These are phyloP conservation scores for Bos javanicus DNA, from an alignment of 2,113 vertebrate genomes.

Conservation along the genomic window DNA sequence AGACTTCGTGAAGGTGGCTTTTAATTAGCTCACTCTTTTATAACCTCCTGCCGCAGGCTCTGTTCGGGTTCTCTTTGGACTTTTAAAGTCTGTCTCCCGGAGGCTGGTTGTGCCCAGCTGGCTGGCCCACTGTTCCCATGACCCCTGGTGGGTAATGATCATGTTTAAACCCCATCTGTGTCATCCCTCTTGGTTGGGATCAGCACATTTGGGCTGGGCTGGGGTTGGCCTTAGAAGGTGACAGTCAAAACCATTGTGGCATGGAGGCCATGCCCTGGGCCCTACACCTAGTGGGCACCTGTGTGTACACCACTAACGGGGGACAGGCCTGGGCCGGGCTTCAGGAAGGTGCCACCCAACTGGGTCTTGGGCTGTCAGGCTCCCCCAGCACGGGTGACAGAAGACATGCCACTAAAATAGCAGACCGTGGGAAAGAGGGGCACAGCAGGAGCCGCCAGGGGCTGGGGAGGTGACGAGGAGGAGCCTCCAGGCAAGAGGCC, in stretches of 20 bases:
- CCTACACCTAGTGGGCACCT: not conserved
- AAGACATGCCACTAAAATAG: not conserved
- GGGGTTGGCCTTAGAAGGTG: not conserved
- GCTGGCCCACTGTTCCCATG: not conserved
- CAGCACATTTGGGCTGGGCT: not conserved
- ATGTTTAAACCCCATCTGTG: not conserved
- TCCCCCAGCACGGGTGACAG: not conserved
- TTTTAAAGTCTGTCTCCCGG: not conserved
- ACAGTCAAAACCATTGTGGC: not conserved
- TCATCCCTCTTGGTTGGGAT: not conserved
- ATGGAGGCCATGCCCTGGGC: too few relatives aligned
- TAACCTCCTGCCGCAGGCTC: not conserved
- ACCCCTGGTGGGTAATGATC: not conserved
- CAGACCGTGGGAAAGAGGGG: not conserved
- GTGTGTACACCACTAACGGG: fast-evolving
- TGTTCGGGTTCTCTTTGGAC: not conserved
- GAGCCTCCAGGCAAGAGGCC: not conserved
- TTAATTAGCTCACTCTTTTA: not conserved
- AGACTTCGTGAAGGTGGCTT: not conserved
- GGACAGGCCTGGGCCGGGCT: not conserved
- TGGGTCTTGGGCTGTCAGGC: not conserved
- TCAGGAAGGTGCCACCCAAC: not conserved
- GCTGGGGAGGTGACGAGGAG: fast-evolving
- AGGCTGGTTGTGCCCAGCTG: not conserved
- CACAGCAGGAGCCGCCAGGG: not conserved